Evolutionary conservation across 2,797 vertebrate genomes (phyloP), one percentile per base, ranked within the genome.

Genomic region (Smutsia gigantea): DNA sequence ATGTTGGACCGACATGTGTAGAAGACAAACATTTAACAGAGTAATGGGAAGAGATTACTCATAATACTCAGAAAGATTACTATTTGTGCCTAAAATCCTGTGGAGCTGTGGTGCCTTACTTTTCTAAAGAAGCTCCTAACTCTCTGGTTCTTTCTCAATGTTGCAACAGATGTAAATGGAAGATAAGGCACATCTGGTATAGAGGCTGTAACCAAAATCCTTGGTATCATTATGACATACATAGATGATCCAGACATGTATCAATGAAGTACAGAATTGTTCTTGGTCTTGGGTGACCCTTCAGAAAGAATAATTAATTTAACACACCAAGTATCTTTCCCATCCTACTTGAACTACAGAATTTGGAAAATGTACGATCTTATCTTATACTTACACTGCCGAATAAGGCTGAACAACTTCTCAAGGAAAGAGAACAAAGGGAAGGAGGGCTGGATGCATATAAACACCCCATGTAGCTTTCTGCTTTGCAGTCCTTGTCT

Each of bases 1-100:
- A 99, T 1, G 99, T 99, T 97, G 99, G 99, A 97, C 99, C 99
- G 83, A 99, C 99, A 0, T 98, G 99, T 82, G 99, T 99, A 57
- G 99, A 99, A 98, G 99, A 99, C 21, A 99, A 99, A 96, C 99
- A 99, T 63, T 98, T 99, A 97, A 99, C 99, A 19, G 99, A 99
- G 92, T 99, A 99, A 98, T 99, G 99, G 99, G 99, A 99, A 98
- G 99, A 99, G 99, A 99, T 99, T 96, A 99, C 99, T 98, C 99
- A 99, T 98, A 99, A 98, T 99, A 99, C 98, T 99, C 99, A 92
- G 99, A 99, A 98, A 99, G 99, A 97, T 98, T 99, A 97, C 97
- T 99, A 88, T 98, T 99, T 96, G 99, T 99, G 97, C 99, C 99
- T 57, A 99, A 99, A 46, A 97, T 99, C 99, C 69, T 99, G 99